These are phyloP conservation scores for Pristiophorus japonicus DNA, from an alignment of 2,113 vertebrate species.

Conservation along the genomic window DNA sequence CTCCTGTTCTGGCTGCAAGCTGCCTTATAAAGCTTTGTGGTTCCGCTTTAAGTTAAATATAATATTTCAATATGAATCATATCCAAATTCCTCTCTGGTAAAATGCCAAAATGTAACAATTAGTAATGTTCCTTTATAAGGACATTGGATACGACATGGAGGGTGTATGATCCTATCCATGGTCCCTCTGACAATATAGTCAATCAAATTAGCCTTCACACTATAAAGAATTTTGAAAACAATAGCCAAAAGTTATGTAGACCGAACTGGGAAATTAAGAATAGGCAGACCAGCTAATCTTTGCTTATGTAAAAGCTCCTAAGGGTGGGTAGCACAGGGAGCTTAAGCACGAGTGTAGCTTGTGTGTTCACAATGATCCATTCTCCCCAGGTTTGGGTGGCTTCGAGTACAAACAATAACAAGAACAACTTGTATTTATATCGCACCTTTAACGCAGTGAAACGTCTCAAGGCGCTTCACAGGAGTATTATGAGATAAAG, in stretches of 20 bases:
- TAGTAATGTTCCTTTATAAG: neutral
- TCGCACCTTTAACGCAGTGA: no score
- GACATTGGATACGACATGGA: neutral
- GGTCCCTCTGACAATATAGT: no score
- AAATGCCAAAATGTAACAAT: neutral
- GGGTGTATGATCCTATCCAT: neutral
- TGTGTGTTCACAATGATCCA: no score
- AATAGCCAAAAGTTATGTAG: neutral
- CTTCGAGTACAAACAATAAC: neutral
- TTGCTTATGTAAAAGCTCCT: neutral
- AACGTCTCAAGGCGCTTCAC: no score
- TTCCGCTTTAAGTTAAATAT: neutral
- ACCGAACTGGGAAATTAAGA: no score
- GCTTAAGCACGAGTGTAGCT: no score
- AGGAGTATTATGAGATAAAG: no score
- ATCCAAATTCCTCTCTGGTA: neutral
- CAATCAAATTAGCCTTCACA: neutral
- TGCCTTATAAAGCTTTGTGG: neutral
- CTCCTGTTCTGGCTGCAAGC: neutral
- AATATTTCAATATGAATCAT: no score
- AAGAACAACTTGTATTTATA: no score
- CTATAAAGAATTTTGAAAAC: neutral
- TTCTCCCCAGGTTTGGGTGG: neutral
- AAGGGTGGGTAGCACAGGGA: no score
- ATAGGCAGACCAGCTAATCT: neutral